A percentile compares a stretch with the other conserved stretches of the same genome.
Evolutionary conservation across 2,797 vertebrate species (phyloP).

Genomic region (Sebastes trivittatus): DNA sequence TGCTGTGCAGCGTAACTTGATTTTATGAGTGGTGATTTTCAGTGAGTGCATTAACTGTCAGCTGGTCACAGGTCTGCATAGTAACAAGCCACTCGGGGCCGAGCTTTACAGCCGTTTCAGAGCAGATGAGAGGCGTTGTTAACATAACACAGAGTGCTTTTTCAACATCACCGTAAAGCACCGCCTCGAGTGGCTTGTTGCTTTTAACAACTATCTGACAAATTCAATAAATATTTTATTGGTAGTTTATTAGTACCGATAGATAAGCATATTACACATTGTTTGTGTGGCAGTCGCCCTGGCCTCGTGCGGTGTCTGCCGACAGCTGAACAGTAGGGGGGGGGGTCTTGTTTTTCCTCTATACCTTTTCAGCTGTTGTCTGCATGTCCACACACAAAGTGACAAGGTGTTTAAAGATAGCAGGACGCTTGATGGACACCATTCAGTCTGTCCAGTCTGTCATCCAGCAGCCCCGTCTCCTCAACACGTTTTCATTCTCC

Average conservation of each 20-base stretch:
- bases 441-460: background rate
- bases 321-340: slow-evolving; percentile 36
- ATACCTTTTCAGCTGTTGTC: slow-evolving; percentile 55
- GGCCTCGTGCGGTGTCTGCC: slow-evolving; percentile 8
- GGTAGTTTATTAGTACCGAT: background rate
- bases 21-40: background rate
- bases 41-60: background rate
- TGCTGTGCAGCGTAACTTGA: background rate
- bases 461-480: background rate
- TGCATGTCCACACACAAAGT: slow-evolving; percentile 11
- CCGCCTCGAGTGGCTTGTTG: slow-evolving; percentile 2
- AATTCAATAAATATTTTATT: background rate
- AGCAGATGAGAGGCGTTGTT: slow-evolving; percentile 19
- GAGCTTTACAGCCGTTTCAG: slow-evolving; percentile 3
- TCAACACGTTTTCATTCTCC: background rate
- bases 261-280: background rate
- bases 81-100: slow-evolving; percentile 31
- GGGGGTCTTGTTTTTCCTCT: slow-evolving; percentile 21
- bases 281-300: background rate
- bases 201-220: slow-evolving; percentile 3
- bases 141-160: background rate
- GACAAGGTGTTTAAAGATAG: slow-evolving; percentile 32
- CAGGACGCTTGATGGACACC: background rate
- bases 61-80: slow-evolving; percentile 20
- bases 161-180: background rate